A percentile compares a stretch with the other conserved stretches of the same genome.
These are phyloP conservation scores for Drosophila recens DNA, from an alignment of 2,888 invertebrate genomes.

Conservation along the genomic window DNA sequence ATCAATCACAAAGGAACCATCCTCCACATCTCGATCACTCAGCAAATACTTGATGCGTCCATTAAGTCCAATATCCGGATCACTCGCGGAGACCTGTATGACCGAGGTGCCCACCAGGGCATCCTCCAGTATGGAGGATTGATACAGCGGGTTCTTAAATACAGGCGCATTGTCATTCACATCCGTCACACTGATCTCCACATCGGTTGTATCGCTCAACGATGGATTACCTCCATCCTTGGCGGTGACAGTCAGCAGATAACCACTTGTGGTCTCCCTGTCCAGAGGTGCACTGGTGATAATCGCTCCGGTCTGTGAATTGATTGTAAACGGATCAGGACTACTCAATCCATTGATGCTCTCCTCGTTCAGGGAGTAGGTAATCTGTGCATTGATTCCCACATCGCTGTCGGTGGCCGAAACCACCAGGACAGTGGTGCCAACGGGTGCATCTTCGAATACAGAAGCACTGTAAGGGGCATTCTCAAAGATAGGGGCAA, in stretches of 20 bases:
- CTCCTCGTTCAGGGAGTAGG: conserved; percentile 91
- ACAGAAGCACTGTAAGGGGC: conserved; percentile 96
- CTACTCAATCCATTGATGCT: conserved; percentile 87
- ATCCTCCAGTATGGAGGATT: conserved; percentile 94
- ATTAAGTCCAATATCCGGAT: conserved; percentile 94
- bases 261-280: conserved; percentile 92
- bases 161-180: conserved; percentile 97
- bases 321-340: conserved; percentile 93
- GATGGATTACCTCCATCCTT: conserved; percentile 96
- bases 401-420: conserved; percentile 97
- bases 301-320: conserved; percentile 96
- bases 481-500: conserved; percentile 96
- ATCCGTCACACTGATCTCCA: conserved; percentile 97
- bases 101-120: conserved; percentile 93
- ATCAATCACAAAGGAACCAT: conserved; percentile 96
- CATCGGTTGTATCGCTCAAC: conserved; percentile 96
- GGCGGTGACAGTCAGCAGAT: conserved; percentile 95
- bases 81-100: conserved; percentile 92
- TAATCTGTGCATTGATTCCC: conserved; percentile 96
- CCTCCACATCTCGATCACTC: conserved; percentile 90
- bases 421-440: conserved; percentile 96
- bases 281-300: conserved; percentile 94
- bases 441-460: conserved; percentile 96
- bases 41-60: conserved; percentile 93
- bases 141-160: conserved; percentile 93